Evolutionary conservation across 1,140 invertebrate genomes (phyloP).

Genomic region (Maconellicoccus hirsutus): DNA sequence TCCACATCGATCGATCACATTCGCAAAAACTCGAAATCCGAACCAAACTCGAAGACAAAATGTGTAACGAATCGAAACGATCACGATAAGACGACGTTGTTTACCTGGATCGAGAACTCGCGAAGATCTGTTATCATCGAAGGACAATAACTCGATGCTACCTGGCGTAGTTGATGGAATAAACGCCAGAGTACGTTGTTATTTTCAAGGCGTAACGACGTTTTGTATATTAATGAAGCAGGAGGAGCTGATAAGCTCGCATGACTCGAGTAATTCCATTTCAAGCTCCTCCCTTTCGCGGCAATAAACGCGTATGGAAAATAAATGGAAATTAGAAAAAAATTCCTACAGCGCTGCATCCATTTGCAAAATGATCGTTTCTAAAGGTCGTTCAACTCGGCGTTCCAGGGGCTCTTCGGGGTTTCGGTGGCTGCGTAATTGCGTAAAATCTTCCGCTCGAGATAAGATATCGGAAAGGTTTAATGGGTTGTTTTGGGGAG

Average conservation of each 20-base stretch:
- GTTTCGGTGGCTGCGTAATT: too few relatives aligned
- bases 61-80: background rate
- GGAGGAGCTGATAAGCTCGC: background rate
- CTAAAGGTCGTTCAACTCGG: too few relatives aligned
- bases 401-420: too few relatives aligned
- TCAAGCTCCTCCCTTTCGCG: conserved; percentile 1
- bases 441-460: too few relatives aligned
- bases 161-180: background rate
- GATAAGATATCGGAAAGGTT: too few relatives aligned
- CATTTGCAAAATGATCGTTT: too few relatives aligned
- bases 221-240: background rate
- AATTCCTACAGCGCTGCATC: too few relatives aligned
- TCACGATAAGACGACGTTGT: background rate
- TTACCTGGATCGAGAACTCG: background rate
- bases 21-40: too few relatives aligned
- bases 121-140: conserved; percentile 8
- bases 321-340: too few relatives aligned
- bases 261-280: background rate
- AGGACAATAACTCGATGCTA: conserved; percentile 3
- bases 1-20: too few relatives aligned
- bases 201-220: background rate
- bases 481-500: too few relatives aligned
- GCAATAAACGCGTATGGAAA: background rate
- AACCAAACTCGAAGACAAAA: too few relatives aligned
- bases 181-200: background rate